phyloP scores from a whole-genome alignment of 2,797 vertebrate species.

The Hippoglossus hippoglossus region DNA sequence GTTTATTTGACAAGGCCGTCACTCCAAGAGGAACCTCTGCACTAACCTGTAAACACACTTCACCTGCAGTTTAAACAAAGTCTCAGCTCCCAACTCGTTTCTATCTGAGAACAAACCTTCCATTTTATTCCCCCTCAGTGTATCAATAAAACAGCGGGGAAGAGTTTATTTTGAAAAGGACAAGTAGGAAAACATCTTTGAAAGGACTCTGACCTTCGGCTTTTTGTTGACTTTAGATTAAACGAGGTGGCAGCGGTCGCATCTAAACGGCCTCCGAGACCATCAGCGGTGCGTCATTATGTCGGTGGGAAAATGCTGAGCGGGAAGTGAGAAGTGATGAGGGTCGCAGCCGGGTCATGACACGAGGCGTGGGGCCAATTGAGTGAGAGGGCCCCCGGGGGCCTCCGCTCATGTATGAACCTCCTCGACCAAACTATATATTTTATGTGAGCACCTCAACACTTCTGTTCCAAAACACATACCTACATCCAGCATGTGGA shows the following conservation, averaged over 20 bases:
- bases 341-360: slow-evolving; percentile 64
- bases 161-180: slow-evolving; percentile 63
- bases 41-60: slow-evolving; percentile 62
- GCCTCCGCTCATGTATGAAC: slow-evolving; percentile 29
- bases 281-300: slow-evolving; percentile 11
- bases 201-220: slow-evolving; percentile 54
- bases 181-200: slow-evolving; percentile 40
- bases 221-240: slow-evolving; percentile 47
- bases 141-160: slow-evolving; percentile 28
- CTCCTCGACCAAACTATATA: slow-evolving; percentile 54
- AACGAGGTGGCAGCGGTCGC: slow-evolving; percentile 45
- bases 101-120: slow-evolving; percentile 47
- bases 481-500: slow-evolving; percentile 37
- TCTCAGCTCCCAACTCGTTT: slow-evolving; percentile 37
- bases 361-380: slow-evolving; percentile 40
- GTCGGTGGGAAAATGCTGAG: slow-evolving; percentile 70
- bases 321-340: slow-evolving; percentile 69
- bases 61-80: slow-evolving; percentile 64
- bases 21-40: slow-evolving; percentile 48
- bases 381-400: slow-evolving; percentile 48
- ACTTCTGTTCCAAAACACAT: slow-evolving; percentile 47
- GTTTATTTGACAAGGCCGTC: slow-evolving; percentile 77
- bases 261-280: slow-evolving; percentile 47
- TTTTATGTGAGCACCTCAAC: slow-evolving; percentile 42
- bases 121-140: slow-evolving; percentile 27